phyloP scores from a whole-genome alignment of 2,797 vertebrate species.

The Echiichthys vipera region DNA sequence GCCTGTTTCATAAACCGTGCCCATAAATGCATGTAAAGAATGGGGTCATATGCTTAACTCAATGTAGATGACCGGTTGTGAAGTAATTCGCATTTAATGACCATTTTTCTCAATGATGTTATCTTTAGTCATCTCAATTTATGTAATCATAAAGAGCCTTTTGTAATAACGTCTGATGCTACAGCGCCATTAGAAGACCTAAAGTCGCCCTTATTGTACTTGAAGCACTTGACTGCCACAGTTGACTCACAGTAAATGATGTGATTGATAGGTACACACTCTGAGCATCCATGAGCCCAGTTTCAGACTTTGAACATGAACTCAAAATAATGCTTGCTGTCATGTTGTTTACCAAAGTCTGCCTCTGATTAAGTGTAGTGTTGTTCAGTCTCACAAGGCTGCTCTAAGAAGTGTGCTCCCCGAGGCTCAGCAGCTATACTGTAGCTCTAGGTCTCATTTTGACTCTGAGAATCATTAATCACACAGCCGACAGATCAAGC shows the following conservation, averaged over 20 bases:
- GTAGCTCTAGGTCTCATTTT: slow-evolving; percentile 46
- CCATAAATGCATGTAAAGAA: slow-evolving; percentile 32
- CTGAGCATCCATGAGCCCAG: not conserved
- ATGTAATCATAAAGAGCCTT: slow-evolving; percentile 4
- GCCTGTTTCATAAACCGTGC: slow-evolving; percentile 11
- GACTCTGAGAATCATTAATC: slow-evolving; percentile 57
- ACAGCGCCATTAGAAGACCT: not conserved
- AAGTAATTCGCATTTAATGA: slow-evolving; percentile 26
- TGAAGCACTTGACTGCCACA: not conserved
- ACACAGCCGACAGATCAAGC: slow-evolving; percentile 41
- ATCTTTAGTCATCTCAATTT: slow-evolving; percentile 16
- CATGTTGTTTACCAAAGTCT: slow-evolving; percentile 28
- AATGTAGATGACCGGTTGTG: slow-evolving; percentile 3
- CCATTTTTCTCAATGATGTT: slow-evolving; percentile 6
- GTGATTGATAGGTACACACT: slow-evolving; percentile 18
- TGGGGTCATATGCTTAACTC: slow-evolving; percentile 5
- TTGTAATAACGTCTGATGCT: slow-evolving; percentile 1
- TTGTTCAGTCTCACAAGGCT: slow-evolving; percentile 38
- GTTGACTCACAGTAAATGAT: slow-evolving; percentile 13
- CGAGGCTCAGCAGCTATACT: slow-evolving; percentile 17
- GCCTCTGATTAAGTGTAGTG: slow-evolving; percentile 34
- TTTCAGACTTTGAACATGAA: slow-evolving; percentile 21
- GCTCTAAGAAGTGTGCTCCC: slow-evolving; percentile 4
- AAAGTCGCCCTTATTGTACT: slow-evolving; percentile 1
- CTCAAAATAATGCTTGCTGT: slow-evolving; percentile 17